phyloP scores from a whole-genome alignment of 2,113 vertebrate species.

The Saguinus midas region DNA sequence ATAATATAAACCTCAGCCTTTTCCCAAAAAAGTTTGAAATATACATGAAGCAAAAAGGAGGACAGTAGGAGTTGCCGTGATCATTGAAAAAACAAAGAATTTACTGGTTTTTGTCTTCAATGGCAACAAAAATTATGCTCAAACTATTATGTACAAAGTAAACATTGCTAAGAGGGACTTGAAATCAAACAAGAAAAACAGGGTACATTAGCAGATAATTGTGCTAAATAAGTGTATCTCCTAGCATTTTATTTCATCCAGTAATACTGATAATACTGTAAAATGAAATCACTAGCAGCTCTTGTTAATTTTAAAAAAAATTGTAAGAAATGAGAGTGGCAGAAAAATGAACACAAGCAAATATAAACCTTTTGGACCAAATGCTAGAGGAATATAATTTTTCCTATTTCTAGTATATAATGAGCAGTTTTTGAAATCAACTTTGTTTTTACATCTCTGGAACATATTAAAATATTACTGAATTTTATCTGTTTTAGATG shows the following conservation, averaged over 20 bases:
- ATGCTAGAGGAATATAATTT: neutral
- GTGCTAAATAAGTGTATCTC: neutral
- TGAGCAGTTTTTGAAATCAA: neutral
- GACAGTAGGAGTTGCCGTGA: neutral
- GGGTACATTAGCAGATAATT: neutral
- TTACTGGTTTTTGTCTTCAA: constrained; percentile 10
- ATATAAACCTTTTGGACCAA: neutral
- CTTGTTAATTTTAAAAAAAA: constrained; percentile 25
- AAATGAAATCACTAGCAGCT: neutral
- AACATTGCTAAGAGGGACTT: constrained; percentile 3
- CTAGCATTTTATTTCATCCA: neutral
- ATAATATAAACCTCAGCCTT: neutral
- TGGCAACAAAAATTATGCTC: neutral
- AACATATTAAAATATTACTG: neutral
- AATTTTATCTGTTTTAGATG: neutral
- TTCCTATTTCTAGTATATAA: constrained; percentile 10
- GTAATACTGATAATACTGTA: neutral
- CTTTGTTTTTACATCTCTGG: constrained; percentile 32
- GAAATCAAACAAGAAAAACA: neutral
- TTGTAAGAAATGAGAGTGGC: neutral
- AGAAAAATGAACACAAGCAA: neutral
- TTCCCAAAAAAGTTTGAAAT: constrained; percentile 21
- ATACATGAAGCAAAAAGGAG: neutral
- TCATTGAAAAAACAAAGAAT: neutral
- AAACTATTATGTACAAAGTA: neutral